phyloP scores from a whole-genome alignment of 2,797 vertebrate species.

The Enteromius mattozi region DNA sequence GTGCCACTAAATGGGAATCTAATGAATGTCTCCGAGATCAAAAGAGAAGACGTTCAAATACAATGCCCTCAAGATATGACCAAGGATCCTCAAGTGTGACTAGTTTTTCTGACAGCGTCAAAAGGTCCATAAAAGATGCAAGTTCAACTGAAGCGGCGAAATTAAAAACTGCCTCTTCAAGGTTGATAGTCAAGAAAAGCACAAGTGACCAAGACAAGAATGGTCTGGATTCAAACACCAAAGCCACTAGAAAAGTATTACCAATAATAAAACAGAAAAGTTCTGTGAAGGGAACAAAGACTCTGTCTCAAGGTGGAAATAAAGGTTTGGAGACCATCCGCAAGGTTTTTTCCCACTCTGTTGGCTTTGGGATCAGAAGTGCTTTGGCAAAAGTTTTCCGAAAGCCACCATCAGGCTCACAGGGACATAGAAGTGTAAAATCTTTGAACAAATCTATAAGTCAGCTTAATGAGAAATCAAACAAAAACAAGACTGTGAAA shows the following conservation, averaged over 20 bases:
- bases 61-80: constrained; percentile 66
- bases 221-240: constrained; percentile 59
- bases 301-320: constrained; percentile 62
- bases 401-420: constrained; percentile 71
- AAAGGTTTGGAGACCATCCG: constrained; percentile 65
- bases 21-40: constrained; percentile 75
- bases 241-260: constrained; percentile 65
- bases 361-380: constrained; percentile 73
- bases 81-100: constrained; percentile 51
- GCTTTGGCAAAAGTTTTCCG: constrained; percentile 76
- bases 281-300: constrained; percentile 54
- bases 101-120: constrained; percentile 68
- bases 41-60: constrained; percentile 73
- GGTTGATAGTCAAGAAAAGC: constrained; percentile 38
- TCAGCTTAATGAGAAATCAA: constrained; percentile 67
- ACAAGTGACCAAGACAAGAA: constrained; percentile 35
- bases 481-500: constrained; percentile 61
- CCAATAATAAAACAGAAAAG: constrained; percentile 69
- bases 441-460: constrained; percentile 64
- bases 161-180: constrained; percentile 71
- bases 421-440: constrained; percentile 68
- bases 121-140: constrained; percentile 44
- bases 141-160: constrained; percentile 63
- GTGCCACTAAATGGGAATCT: constrained; percentile 74
- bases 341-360: constrained; percentile 69